Base-by-base conservation (phyloP, 2,797 vertebrate species). In the Sparidentex hasta region DNA sequence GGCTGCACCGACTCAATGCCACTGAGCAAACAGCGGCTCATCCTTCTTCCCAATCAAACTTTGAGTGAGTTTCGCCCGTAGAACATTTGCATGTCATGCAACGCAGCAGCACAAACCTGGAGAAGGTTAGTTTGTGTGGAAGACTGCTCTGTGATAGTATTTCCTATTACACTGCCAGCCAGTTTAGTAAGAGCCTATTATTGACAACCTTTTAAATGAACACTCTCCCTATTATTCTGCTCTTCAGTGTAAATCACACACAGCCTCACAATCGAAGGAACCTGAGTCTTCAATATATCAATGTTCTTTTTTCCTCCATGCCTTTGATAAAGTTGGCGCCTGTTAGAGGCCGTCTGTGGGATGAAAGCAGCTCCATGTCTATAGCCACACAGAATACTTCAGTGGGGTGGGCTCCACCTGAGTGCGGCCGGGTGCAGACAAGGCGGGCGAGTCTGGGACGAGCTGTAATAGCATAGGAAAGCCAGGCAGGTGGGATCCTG, bases 1-100 rank as follows among this genome's bases (percentile, higher is more conserved):
- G 85, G 86, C 87, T 84, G 85, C 83, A 66, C 69, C 81, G 82
- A 81, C 70, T 88, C 87, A 84, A 76, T 81, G 87, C 67, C 84
- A 79, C 57, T 17, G 48, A 84, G 65, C 58, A 70, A 82, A 78
- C 71, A 80, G 65, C 38, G 66, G 46, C 71, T 82, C 72, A 50
- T 92, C 77, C 67, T 73, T 83, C 61, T 75, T 69, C 50, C 50
- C 47, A 48, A 78, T 84, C 85, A 90, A 74, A 78, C 56, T 74
- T 79, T 59, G 29, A 81, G 41, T 27, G 9, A 54, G 33, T 81
- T 87, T 86, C 1, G 14, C n/a, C 75, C 65, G 17, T 48, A 38
- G 65, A 78, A 38, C 65, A 78, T 87, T 74, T 71, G 57, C 59
- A 63, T 67, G 25, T 67, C 21, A 44, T 59, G 52, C 55, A 27